A percentile compares a stretch with the other conserved stretches of the same genome.
These are phyloP conservation scores for Nesoenas mayeri DNA, from an alignment of 2,113 vertebrate species.

Conservation along the genomic window DNA sequence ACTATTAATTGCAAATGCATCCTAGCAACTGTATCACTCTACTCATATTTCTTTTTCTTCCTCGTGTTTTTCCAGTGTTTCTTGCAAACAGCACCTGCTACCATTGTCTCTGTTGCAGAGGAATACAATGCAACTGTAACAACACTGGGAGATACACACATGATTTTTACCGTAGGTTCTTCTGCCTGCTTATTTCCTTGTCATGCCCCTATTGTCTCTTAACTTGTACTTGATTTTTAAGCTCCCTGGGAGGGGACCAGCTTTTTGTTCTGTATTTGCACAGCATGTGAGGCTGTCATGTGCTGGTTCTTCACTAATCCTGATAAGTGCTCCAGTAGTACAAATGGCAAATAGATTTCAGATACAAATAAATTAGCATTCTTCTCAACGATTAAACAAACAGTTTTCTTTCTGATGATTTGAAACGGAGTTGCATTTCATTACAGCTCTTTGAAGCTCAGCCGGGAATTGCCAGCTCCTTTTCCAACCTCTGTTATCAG, in stretches of 20 bases:
- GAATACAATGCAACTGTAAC: conserved; percentile 22
- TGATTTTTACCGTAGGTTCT: neutral
- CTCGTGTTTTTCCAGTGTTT: neutral
- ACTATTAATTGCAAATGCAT: neutral
- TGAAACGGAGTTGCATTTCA: neutral
- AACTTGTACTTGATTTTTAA: neutral
- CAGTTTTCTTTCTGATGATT: neutral
- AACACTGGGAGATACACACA: neutral
- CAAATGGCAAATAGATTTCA: conserved; percentile 30
- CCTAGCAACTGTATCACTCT: conserved; percentile 16
- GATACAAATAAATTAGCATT: conserved; percentile 30
- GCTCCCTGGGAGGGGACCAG: neutral
- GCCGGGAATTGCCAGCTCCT: neutral
- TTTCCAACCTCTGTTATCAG: conserved; percentile 21
- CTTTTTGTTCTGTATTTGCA: conserved; percentile 17
- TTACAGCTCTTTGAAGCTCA: conserved; percentile 18
- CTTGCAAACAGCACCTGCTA: conserved; percentile 36
- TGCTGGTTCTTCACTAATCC: neutral
- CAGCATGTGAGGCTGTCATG: neutral
- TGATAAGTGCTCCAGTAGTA: neutral
- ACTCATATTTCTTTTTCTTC: neutral
- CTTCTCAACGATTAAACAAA: neutral
- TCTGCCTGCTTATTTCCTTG: conserved; percentile 47
- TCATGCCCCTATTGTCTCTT: conserved; percentile 21
- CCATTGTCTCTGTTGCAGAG: neutral